Conservation (phyloP, 2,797 vertebrate species). For the Pantherophis alleghaniensis region DNA sequence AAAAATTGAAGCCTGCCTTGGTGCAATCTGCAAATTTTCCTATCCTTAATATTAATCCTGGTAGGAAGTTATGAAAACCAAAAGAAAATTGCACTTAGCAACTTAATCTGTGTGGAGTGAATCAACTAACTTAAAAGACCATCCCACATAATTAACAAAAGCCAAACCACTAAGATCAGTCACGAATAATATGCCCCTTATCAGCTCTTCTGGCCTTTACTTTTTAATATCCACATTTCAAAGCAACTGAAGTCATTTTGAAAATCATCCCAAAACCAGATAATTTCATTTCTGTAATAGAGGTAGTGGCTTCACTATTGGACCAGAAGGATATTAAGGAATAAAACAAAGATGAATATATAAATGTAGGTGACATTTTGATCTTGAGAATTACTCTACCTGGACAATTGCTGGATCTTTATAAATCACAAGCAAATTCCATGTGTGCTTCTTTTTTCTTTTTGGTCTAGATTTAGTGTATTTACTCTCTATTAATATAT, state of each 20-base stretch:
- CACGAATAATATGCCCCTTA: neutral
- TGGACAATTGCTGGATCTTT: slow-evolving; percentile 5
- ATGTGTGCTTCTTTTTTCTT: slow-evolving; percentile 31
- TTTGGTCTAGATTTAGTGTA: neutral
- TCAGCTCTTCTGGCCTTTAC: slow-evolving; percentile 8
- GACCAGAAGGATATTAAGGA: slow-evolving; percentile 40
- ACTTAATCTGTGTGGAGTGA: neutral
- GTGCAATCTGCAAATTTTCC: neutral
- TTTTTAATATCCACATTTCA: slow-evolving; percentile 27
- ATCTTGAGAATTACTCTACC: neutral
- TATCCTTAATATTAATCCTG: neutral
- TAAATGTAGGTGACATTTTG: slow-evolving; percentile 16
- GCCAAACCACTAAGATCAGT: neutral
- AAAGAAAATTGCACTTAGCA: neutral
- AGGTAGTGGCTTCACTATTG: slow-evolving; percentile 4
- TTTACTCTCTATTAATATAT: slow-evolving; percentile 43
- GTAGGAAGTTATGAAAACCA: neutral
- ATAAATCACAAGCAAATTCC: slow-evolving; percentile 26
- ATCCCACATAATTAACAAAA: neutral
- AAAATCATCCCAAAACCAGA: slow-evolving; percentile 16
- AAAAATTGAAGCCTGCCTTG: neutral
- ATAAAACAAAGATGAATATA: slow-evolving; percentile 3
- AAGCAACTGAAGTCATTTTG: neutral
- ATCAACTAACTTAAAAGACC: neutral
- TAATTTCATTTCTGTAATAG: slow-evolving; percentile 30